phyloP scores from a whole-genome alignment of 2,888 invertebrate genomes.

The Oxycera nigricornis region DNA sequence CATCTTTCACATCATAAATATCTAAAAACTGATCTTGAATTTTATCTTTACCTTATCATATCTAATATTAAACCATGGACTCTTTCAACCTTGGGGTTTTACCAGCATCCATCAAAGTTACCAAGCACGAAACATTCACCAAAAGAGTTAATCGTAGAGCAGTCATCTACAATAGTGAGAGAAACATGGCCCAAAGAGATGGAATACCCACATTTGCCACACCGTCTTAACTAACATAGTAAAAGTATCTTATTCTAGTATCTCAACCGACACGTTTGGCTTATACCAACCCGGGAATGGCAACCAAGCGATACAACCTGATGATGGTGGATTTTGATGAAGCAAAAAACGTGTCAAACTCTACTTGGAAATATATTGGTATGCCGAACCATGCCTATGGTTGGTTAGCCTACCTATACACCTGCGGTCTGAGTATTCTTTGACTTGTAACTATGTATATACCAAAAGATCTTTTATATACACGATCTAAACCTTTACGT shows the following conservation, averaged over 20 bases:
- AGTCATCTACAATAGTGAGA: too few species aligned
- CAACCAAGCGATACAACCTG: not conserved
- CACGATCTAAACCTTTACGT: too few species aligned
- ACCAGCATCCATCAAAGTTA: too few species aligned
- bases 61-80: too few species aligned
- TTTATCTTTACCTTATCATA: too few species aligned
- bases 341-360: conserved; percentile 34
- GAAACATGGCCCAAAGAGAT: too few species aligned
- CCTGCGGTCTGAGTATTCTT: not conserved
- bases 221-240: not conserved
- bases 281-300: not conserved
- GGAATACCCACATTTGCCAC: not conserved
- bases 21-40: too few species aligned
- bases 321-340: not conserved
- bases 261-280: not conserved
- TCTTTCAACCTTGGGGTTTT: too few species aligned
- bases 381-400: not conserved
- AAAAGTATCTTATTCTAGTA: not conserved
- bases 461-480: too few species aligned
- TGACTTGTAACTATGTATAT: not conserved
- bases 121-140: too few species aligned
- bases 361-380: conserved; percentile 27
- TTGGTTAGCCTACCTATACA: not conserved
- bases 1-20: too few species aligned
- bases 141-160: too few species aligned